Evolutionary conservation across 2,113 vertebrate species (phyloP), one percentile per base, ranked within the genome.

Genomic region (Pelusios castaneus): DNA sequence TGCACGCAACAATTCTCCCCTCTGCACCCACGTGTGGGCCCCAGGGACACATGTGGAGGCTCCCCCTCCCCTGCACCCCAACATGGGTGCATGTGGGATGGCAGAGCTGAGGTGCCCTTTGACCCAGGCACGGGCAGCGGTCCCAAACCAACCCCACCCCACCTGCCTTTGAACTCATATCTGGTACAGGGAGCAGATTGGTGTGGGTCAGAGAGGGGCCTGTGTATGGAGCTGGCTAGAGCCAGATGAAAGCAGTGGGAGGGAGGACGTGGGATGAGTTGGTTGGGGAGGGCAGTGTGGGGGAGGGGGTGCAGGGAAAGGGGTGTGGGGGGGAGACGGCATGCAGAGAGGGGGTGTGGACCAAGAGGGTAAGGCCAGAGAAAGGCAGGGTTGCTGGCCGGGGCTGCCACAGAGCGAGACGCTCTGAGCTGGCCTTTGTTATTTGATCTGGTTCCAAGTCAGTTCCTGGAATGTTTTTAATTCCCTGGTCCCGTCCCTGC

Each of bases 391-490:
- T 49, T 5, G 13, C 60, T 3, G 54, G 87, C 87, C 24, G 19
- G 67, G 21, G 67, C 19, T n/a, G 67, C 34, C 19, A n/a, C 52
- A 87, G 91, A 91, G 95, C 82, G 92, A 89, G 91, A 92, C 92
- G 94, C 94, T 96, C 96, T 91, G 96, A 16, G 77, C 51, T 77
- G 8, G 96, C 77, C 58, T 85, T 93, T 89, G 96, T 91, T 96
- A 93, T 95, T 97, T 97, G 93, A 95, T 96, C 95, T 95, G 96
- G 87, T 96, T 96, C 95, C 85, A 92, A 95, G 94, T 92, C 95
- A 94, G 96, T 96, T 94, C 96, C 95, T 97, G 96, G 95, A 97
- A 97, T 97, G 96, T 96, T 97, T 97, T 94, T 96, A 93, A 95
- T 96, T 97, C 96, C 95, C 95, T 91, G 94, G 93, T 93, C 96